phyloP scores from a whole-genome alignment of 2,888 invertebrate species.

The Acanthopleura granulata region DNA sequence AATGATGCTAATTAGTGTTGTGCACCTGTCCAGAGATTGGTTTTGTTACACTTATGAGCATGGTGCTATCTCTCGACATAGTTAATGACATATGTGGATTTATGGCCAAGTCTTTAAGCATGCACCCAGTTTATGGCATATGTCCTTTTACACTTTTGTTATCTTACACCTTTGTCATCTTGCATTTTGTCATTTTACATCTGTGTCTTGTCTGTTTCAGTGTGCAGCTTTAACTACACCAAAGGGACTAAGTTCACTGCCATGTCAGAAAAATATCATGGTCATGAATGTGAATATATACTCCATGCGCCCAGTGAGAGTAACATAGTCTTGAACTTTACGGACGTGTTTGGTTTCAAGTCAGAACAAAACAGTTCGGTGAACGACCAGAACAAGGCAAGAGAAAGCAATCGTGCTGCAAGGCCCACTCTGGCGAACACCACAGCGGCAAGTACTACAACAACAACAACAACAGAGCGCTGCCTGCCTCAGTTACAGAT shows the following conservation, averaged over 20 bases:
- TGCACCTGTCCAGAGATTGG: too few relatives aligned
- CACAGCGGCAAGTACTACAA: not conserved
- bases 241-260: conserved; percentile 45
- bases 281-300: conserved; percentile 47
- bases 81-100: too few relatives aligned
- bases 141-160: too few relatives aligned
- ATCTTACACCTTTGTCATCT: too few relatives aligned
- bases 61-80: too few relatives aligned
- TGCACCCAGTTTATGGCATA: too few relatives aligned
- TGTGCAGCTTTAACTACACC: conserved; percentile 50
- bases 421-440: not conserved
- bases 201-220: conserved; percentile 34
- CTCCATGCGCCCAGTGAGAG: conserved; percentile 45
- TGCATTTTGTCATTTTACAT: not conserved
- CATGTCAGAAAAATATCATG: conserved; percentile 41
- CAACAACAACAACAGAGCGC: not conserved
- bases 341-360: conserved; percentile 48
- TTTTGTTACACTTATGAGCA: too few relatives aligned
- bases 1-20: too few relatives aligned
- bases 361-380: conserved; percentile 36
- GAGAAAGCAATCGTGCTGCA: conserved; percentile 22
- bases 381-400: conserved; percentile 23
- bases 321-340: conserved; percentile 48
- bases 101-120: too few relatives aligned
- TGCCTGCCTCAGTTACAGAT: not conserved